Evolutionary conservation across 1,140 invertebrate species (phyloP), one percentile per base, ranked within the genome.

Genomic region (Drosophila sproati): DNA sequence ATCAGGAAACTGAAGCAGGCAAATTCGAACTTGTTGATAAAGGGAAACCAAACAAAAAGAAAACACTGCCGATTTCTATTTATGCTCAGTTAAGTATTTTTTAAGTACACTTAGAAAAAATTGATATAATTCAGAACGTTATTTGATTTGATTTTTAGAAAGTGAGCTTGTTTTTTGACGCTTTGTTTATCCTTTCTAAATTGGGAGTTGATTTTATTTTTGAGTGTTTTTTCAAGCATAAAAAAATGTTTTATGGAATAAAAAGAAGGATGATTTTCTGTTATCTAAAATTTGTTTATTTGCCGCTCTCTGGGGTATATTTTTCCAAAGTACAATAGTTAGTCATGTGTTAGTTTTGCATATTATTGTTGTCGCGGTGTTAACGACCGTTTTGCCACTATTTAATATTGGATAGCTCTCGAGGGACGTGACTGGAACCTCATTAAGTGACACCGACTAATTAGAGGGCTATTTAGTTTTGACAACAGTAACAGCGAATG

Each of bases 391-490:
- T 78, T 71, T 50, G 31, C 35, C 35, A 50, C 54, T n/a, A 7
- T 12, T 41, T 32, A 59, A 47, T 63, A 63, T 52, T 63, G 61
- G 35, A 6, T 59, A 2, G 10, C 45, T 57, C 74, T 39, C 68
- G 29, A 48, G 77, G 62, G 74, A 64, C 12, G 60, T 47, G 50
- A 59, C 47, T 55, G 41, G 43, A 41, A 51, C 45, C 77, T 63
- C 73, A 83, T 85, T 83, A 80, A 63, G 61, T 74, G 75, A 56
- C 67, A 79, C 47, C 77, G 73, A 37, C 68, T 87, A 87, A 87
- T 87, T 88, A 83, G 66, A 68, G 51, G 50, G 31, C 20, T 48
- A 73, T 77, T 83, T 87, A 88, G 77, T 79, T 86, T 87, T 75
- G 82, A 68, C 83, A 88, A 39, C 20, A 57, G 12, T 51, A 43